These are phyloP conservation scores for Leptinotarsa rubiginosa DNA, from an alignment of 2,888 invertebrate species.

Conservation along the genomic window DNA sequence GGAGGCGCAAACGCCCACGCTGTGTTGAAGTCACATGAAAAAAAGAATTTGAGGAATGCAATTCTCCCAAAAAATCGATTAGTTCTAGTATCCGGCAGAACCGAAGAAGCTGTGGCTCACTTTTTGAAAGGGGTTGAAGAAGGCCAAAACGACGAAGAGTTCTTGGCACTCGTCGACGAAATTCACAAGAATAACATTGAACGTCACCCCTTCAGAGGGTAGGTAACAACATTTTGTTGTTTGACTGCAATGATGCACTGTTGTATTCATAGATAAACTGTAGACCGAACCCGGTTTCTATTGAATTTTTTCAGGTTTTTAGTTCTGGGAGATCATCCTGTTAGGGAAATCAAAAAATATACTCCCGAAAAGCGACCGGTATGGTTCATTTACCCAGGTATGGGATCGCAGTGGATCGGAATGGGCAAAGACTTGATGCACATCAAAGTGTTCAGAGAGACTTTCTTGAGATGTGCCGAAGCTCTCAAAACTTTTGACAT, in stretches of 20 bases:
- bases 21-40: slow-evolving; percentile 64
- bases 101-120: slow-evolving; percentile 76
- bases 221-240: slow-evolving; percentile 51
- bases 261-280: too few species aligned
- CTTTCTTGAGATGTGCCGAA: slow-evolving; percentile 68
- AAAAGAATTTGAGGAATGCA: slow-evolving; percentile 27
- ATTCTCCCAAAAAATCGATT: slow-evolving; percentile 60
- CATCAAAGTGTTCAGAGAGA: slow-evolving; percentile 70
- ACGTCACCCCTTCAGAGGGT: slow-evolving; percentile 84
- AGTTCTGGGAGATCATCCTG: slow-evolving; percentile 40
- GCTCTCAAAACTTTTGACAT: slow-evolving; percentile 68
- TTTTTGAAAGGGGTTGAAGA: slow-evolving; percentile 73
- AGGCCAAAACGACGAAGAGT: slow-evolving; percentile 73
- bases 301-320: slow-evolving; percentile 36
- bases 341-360: slow-evolving; percentile 32
- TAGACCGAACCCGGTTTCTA: too few species aligned
- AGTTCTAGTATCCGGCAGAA: slow-evolving; percentile 72
- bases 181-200: slow-evolving; percentile 75
- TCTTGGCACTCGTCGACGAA: slow-evolving; percentile 78
- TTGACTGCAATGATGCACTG: too few species aligned
- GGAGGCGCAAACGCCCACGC: slow-evolving; percentile 72
- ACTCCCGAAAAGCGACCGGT: slow-evolving; percentile 64
- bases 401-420: slow-evolving; percentile 76
- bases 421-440: slow-evolving; percentile 73
- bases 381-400: slow-evolving; percentile 76